Evolutionary conservation across 2,113 vertebrate species (phyloP), one percentile per base, ranked within the genome.

Genomic region (Ophiodon elongatus): DNA sequence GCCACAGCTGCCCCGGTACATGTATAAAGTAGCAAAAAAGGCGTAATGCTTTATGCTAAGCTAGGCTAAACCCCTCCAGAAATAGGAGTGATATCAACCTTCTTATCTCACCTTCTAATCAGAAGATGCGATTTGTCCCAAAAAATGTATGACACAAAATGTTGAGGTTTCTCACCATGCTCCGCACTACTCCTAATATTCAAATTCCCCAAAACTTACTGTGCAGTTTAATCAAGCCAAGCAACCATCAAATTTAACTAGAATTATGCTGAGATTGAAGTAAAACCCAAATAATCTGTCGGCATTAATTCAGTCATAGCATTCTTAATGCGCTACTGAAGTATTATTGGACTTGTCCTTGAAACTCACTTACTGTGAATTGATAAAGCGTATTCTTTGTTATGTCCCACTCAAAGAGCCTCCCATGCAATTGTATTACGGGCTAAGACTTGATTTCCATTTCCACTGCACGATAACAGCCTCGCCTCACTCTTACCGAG

Each of bases 261-360:
- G 64, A 78, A 71, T 35, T 14, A 50, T 39, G 25, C 62, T 59
- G 69, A 50, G 43, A 85, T 25, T 83, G 27, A 79, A 83, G 79
- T 45, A 71, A 84, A 59, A 79, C 41, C 62, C 63, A 67, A 84
- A 91, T 77, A 82, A 80, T 86, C 82, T 66, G 63, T 19, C 43
- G 8, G 62, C 81, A 88, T 89, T 88, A 67, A 84, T 89, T 88
- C 72, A 31, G 52, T 57, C 79, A 25, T 43, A 67, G 65, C 79
- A 76, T 82, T 63, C 87, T 87, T 88, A 85, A 90, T 85, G 83
- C 68, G 79, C 68, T 8, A 0, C 87, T 65, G 31, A 70, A 89
- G 84, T 90, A 89, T 90, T 88, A 91, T 90, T 89, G 86, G 84
- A 89, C 72, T 76, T 88, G 91, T 91, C 89, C 91, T 91, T 90